Conservation (phyloP, 2,113 vertebrate species). For the Oncorhynchus kisutch region DNA sequence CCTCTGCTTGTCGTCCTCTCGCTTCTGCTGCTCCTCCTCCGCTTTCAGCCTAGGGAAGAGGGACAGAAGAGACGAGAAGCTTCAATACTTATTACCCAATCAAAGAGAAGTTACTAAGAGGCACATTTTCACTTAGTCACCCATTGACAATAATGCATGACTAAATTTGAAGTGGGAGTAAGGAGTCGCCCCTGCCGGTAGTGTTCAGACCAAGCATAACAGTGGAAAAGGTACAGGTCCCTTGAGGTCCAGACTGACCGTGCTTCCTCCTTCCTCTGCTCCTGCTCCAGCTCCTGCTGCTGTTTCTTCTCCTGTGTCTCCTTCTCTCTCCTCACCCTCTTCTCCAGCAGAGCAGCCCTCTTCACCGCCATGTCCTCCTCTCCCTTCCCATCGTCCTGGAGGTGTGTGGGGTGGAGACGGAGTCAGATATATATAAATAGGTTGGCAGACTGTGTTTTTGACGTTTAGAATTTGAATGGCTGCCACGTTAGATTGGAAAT, state of each 20-base stretch:
- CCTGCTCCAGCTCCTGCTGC: conserved; percentile 88
- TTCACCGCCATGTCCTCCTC: conserved; percentile 94
- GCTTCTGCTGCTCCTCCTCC: conserved; percentile 91
- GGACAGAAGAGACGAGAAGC: background rate
- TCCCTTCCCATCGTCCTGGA: conserved; percentile 90
- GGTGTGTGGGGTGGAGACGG: background rate
- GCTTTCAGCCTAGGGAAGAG: conserved; percentile 81
- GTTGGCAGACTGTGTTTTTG: background rate
- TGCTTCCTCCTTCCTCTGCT: conserved; percentile 87
- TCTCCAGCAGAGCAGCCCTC: conserved; percentile 90
- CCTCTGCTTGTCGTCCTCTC: conserved; percentile 87
- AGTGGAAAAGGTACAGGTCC: background rate
- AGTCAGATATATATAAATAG: background rate
- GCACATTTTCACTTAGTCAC: no score
- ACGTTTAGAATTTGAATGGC: background rate
- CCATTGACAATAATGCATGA: no score
- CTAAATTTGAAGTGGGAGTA: no score
- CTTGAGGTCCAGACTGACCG: conserved; percentile 69
- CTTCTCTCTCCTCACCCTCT: conserved; percentile 87
- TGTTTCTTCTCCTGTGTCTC: conserved; percentile 88
- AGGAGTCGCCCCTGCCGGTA: background rate
- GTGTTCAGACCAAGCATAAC: background rate
- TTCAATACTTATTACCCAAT: no score
- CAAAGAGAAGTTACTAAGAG: no score
- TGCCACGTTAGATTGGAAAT: background rate